Base-by-base conservation (phyloP, 2,888 invertebrate genomes). In the Lampropteryx suffumata region DNA sequence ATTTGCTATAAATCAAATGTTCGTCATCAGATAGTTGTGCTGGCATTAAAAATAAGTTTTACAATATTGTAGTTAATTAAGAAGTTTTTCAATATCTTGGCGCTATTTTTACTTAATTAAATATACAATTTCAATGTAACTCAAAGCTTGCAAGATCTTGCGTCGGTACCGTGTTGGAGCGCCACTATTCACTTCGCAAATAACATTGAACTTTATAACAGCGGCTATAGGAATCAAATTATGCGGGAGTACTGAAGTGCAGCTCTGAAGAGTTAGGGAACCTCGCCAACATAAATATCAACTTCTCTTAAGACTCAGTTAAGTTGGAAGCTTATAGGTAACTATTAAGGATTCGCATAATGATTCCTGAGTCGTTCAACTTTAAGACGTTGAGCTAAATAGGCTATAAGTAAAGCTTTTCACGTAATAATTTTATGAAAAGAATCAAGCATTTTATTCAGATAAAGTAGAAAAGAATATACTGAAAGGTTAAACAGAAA, bases 261-360 rank as follows among this genome's bases (percentile, higher is more conserved):
- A 62, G 46, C 55, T 39, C 41, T 56, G 45, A 58, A 52, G 58
- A 58, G 54, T 53, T 57, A 45, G 53, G 55, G 45, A 57, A 57
- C 55, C 58, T 53, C 54, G 51, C 44, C 57, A 62, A 62, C 60
- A 58, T 60, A 62, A 60, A 60, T 62, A 62, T 60, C 51, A 59
- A 62, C 51, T 57, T 57, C 42, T 51, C 44, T 37, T 42, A 48
- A 51, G 51, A 50, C 51, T 55, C 39, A 45, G 54, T 51, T 57
- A 58, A 57, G 58, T 60, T 62, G 34, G 47, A 45, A 55, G 55
- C 58, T 60, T 62, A 60, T 54, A 58, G 53, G 57, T 60, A 52
- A 62, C 55, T 62, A 53, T 50, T 57, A 47, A 55, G 50, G 54
- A 57, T 54, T 57, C 54, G 50, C 43, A 55, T 59, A 59, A 62